Percentiles rank a stretch among this genome's conserved stretches.
phyloP scores from a whole-genome alignment of 2,113 vertebrate genomes.

The Malaclemys terrapin region DNA sequence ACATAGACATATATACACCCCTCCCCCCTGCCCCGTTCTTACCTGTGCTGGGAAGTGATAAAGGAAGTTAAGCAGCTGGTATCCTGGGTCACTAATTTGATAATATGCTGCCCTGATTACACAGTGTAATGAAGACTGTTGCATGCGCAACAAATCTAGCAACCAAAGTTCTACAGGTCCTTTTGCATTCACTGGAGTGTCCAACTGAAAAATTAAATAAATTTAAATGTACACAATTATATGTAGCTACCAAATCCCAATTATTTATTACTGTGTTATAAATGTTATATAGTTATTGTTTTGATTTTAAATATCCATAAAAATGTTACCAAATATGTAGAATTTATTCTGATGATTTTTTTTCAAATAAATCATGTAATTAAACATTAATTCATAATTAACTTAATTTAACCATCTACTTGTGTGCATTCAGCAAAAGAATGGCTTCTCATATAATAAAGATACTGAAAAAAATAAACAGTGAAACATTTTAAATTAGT shows the following conservation, averaged over 20 bases:
- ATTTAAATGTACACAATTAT: neutral
- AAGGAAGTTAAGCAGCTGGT: constrained; percentile 85
- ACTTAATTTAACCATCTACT: neutral
- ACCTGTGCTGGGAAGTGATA: constrained; percentile 89
- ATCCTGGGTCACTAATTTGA: constrained; percentile 84
- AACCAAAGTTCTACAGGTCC: constrained; percentile 90
- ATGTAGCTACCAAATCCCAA: neutral
- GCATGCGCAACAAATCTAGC: constrained; percentile 79
- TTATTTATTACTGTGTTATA: neutral
- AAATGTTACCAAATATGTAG: neutral
- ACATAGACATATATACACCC: neutral
- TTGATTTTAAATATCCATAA: neutral
- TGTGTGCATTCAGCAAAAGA: neutral
- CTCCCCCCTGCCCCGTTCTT: neutral
- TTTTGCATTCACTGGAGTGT: constrained; percentile 84
- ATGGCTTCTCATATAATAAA: neutral
- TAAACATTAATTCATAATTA: neutral
- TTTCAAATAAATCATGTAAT: neutral
- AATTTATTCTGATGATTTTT: neutral
- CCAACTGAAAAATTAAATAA: constrained; percentile 78
- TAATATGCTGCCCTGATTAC: constrained; percentile 84
- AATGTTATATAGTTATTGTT: neutral
- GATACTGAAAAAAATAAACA: neutral
- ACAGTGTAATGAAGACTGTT: constrained; percentile 85
- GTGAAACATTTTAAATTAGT: neutral